A percentile compares a stretch with the other conserved stretches of the same genome.
Evolutionary conservation across 1,140 invertebrate genomes (phyloP).

Genomic region (Pissodes strobi): DNA sequence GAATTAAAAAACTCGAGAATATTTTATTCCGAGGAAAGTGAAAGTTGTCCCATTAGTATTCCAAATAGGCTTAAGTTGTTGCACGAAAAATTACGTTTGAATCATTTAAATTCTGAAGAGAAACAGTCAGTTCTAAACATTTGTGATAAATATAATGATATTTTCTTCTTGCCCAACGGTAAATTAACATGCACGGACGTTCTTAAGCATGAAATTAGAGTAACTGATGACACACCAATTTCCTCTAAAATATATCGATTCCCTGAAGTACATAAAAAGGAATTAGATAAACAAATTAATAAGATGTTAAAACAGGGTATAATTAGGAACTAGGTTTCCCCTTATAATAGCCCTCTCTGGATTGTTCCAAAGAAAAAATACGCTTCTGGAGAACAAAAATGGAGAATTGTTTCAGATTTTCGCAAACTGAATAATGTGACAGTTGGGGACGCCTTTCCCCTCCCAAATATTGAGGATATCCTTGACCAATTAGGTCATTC

Average conservation of each 20-base stretch:
- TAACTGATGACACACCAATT: conserved; percentile 42
- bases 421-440: conserved; percentile 53
- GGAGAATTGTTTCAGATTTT: too few species aligned
- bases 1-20: conserved; percentile 21
- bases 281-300: conserved; percentile 54
- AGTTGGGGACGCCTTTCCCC: conserved; percentile 54
- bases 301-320: conserved; percentile 56
- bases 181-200: conserved; percentile 32
- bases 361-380: too few species aligned
- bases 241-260: conserved; percentile 49
- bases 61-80: conserved; percentile 10
- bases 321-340: conserved; percentile 49
- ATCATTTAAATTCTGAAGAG: conserved; percentile 42
- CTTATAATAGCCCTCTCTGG: too few species aligned
- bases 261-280: conserved; percentile 52
- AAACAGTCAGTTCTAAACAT: conserved; percentile 15
- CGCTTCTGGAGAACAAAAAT: conserved; percentile 54
- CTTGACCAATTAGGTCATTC: conserved; percentile 56
- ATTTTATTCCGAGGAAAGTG: too few species aligned
- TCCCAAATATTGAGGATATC: too few species aligned
- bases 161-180: conserved; percentile 40
- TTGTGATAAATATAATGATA: conserved; percentile 39
- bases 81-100: conserved; percentile 18
- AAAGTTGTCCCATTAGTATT: background rate
- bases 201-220: conserved; percentile 44